Base-by-base conservation (phyloP, 2,797 vertebrate genomes). In the Pipistrellus nathusii region DNA sequence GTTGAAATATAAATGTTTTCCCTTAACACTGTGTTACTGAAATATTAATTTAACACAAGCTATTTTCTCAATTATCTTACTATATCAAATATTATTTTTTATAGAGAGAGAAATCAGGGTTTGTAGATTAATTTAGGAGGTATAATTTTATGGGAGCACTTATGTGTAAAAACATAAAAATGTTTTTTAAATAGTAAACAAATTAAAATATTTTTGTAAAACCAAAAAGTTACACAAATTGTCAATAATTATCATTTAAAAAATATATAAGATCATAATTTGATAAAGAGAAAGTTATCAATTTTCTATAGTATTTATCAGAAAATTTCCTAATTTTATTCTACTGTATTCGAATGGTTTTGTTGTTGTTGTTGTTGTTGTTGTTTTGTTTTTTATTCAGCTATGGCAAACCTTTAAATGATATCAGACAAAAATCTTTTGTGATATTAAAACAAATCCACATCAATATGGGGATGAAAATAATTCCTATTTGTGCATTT, bases 391-490 rank as follows among this genome's bases (percentile, higher is more conserved):
- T 64, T 64, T 64, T n/a, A 64, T n/a, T 64, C 62, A 64, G 30
- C 13, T 64, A 62, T 81, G 46, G 14, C 2, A 66, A 51, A 69
- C 8, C 8, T 77, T 85, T 82, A 69, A 25, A 81, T 46, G 41
- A 78, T 30, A n/a, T 81, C 32, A 62, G 5, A 87, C 32, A 83
- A 57, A 77, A 77, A 83, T 20, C 2, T 86, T 72, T 83, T 32
- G 14, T 86, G 69, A 46, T 48, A 84, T 10, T 78, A 83, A n/a
- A 95, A 72, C 48, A 92, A 94, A 86, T 75, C 3, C 14, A 7
- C 38, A 84, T 76, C 15, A 38, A 23, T 7, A 13, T 7, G 1
- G 8, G 2, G 8, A 55, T 62, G 7, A 23, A 69, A 92, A 87
- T 1, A 80, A 23, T 53, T 20, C 1, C 14, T 6, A n/a, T 59